Evolutionary conservation across 2,113 vertebrate species (phyloP).

Genomic region (Ptyas mucosa): DNA sequence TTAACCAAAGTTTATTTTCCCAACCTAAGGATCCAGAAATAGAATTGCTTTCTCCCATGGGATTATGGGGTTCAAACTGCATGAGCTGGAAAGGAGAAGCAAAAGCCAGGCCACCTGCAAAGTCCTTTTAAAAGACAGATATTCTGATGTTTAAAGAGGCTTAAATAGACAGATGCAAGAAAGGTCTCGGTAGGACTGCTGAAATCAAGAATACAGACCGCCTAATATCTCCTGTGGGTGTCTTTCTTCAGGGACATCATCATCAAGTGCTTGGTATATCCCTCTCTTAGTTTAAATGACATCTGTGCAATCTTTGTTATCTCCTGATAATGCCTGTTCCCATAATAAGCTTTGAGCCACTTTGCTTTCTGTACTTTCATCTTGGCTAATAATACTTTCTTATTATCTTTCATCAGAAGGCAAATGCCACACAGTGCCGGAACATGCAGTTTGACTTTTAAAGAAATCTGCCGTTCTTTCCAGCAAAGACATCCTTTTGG

Average conservation of each 20-base stretch:
- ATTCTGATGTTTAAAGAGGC: background rate
- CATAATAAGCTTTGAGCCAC: background rate
- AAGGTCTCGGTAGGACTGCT: background rate
- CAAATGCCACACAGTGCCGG: background rate
- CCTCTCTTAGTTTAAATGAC: background rate
- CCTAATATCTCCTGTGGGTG: background rate
- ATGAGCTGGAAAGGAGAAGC: background rate
- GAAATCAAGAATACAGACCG: background rate
- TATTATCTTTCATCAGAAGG: background rate
- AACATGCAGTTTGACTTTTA: background rate
- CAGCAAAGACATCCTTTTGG: background rate
- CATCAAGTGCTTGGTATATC: rapidly evolving
- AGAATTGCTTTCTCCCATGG: background rate
- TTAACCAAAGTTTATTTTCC: background rate
- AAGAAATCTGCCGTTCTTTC: background rate
- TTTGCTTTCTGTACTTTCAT: background rate
- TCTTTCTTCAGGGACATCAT: rapidly evolving
- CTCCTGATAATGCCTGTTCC: background rate
- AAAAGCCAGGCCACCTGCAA: background rate
- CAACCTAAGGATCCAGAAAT: background rate
- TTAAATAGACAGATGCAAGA: background rate
- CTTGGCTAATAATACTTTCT: background rate
- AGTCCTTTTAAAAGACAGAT: background rate
- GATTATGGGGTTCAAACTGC: background rate
- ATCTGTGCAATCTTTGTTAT: background rate